Evolutionary conservation across 1,140 invertebrate genomes (phyloP).

Genomic region (Arion vulgaris): DNA sequence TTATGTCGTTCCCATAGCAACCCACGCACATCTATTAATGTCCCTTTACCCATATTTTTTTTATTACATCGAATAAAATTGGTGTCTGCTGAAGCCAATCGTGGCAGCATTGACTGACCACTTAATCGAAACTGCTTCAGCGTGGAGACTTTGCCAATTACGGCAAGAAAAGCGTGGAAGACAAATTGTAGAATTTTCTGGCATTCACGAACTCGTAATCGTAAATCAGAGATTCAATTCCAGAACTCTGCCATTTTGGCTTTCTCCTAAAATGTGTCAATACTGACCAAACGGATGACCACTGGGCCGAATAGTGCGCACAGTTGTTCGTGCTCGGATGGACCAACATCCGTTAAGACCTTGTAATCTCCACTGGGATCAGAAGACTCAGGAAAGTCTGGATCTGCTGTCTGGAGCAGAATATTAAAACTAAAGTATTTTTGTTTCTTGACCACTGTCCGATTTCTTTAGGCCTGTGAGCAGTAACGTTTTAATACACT

Average conservation of each 20-base stretch:
- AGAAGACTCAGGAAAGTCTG: neutral
- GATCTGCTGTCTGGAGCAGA: neutral
- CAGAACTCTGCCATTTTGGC: neutral
- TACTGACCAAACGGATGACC: constrained; percentile 7
- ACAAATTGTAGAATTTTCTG: neutral
- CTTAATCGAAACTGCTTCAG: neutral
- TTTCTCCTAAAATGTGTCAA: neutral
- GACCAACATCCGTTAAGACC: constrained; percentile 14
- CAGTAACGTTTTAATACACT: too few species aligned
- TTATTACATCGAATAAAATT: neutral
- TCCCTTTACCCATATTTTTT: too few species aligned
- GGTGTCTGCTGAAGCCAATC: neutral
- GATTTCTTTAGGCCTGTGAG: too few species aligned
- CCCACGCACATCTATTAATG: too few species aligned
- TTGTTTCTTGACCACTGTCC: too few species aligned
- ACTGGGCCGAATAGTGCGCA: neutral
- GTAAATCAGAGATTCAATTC: neutral
- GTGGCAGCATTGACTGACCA: neutral
- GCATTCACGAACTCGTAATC: neutral
- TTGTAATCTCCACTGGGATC: neutral
- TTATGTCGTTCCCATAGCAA: too few species aligned
- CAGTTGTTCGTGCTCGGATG: constrained; percentile 18
- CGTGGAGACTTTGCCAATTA: constrained; percentile 1
- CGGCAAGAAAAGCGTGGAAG: neutral
- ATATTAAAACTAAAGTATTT: too few species aligned